Percentiles rank a stretch among this genome's conserved stretches.
phyloP scores from a whole-genome alignment of 1,140 invertebrate species.

The Pseudomyrmex gracilis region DNA sequence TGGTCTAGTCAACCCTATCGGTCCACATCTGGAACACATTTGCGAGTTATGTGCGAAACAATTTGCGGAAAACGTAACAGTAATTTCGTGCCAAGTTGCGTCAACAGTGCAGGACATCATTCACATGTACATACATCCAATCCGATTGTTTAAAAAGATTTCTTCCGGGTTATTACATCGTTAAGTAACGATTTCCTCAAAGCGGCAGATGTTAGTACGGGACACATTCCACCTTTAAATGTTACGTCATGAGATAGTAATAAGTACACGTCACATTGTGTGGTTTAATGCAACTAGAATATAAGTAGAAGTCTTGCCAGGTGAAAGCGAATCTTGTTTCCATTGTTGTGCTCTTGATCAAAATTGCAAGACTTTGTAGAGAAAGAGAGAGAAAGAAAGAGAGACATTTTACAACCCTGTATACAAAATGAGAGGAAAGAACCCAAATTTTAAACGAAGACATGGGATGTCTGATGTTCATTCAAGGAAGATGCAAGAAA shows the following conservation, averaged over 20 bases:
- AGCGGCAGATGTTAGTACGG: conserved; percentile 29
- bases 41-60: conserved; percentile 36
- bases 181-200: conserved; percentile 12
- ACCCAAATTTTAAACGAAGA: background rate
- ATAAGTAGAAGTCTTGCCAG: background rate
- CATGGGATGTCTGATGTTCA: background rate
- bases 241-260: conserved; percentile 29
- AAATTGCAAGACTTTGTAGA: background rate
- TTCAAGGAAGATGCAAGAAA: background rate
- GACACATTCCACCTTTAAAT: conserved; percentile 11
- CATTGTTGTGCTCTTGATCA: background rate
- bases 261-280: conserved; percentile 12
- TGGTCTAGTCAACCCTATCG: conserved; percentile 53
- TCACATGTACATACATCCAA: background rate
- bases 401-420: background rate
- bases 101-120: background rate
- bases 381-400: background rate
- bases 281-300: conserved; percentile 2
- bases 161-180: background rate
- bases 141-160: background rate
- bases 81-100: conserved; percentile 24
- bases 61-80: background rate
- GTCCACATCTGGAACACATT: conserved; percentile 63
- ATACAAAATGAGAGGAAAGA: background rate
- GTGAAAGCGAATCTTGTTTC: conserved; percentile 1